These are phyloP conservation scores for Antheraea assamensis DNA, from an alignment of 2,888 invertebrate species.

Conservation along the genomic window DNA sequence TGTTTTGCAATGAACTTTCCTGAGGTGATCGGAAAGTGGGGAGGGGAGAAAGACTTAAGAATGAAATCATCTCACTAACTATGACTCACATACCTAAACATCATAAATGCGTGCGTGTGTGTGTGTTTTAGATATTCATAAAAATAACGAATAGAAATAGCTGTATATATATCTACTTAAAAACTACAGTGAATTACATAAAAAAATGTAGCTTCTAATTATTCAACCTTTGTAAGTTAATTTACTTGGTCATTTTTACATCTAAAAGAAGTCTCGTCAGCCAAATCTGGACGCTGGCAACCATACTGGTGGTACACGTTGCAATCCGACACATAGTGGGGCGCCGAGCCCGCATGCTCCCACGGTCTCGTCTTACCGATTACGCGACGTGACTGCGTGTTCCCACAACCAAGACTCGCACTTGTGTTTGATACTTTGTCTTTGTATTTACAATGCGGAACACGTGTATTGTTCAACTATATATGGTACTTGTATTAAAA, in stretches of 20 bases:
- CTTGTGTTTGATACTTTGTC: constrained; percentile 50
- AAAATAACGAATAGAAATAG: not conserved
- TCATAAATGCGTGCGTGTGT: not conserved
- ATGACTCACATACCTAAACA: constrained; percentile 5
- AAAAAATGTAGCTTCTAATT: not conserved
- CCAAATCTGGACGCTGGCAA: constrained; percentile 1
- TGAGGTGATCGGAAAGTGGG: not conserved
- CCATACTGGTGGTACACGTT: constrained; percentile 4
- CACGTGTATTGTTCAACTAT: constrained; percentile 54
- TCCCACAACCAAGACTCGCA: constrained; percentile 46
- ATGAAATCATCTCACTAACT: constrained; percentile 8
- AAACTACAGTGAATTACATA: not conserved
- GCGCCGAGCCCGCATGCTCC: constrained; percentile 70
- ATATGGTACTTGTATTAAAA: not conserved
- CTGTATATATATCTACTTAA: not conserved
- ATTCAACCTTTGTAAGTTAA: not conserved
- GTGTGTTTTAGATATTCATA: not conserved
- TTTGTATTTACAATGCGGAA: constrained; percentile 60
- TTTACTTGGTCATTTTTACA: too few species aligned
- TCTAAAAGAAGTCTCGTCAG: constrained; percentile 5
- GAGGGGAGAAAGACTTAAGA: not conserved
- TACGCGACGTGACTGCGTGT: constrained; percentile 32
- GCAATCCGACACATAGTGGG: constrained; percentile 34
- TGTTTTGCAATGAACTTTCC: constrained; percentile 3
- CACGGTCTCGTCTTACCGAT: constrained; percentile 66